Evolutionary conservation across 2,113 vertebrate species (phyloP).

Genomic region (Periophthalmus modestus): DNA sequence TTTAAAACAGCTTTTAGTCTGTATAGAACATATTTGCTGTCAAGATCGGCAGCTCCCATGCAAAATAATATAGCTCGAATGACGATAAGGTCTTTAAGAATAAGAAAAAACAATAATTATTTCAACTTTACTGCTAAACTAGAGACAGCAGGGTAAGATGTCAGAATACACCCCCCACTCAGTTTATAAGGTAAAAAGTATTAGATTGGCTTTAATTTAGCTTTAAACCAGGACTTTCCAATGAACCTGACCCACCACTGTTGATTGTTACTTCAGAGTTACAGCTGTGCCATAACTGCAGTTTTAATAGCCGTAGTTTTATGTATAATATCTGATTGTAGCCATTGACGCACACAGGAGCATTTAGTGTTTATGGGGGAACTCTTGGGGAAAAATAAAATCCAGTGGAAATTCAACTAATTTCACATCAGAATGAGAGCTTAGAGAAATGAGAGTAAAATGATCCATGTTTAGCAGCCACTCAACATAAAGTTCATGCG

Average conservation of each 20-base stretch:
- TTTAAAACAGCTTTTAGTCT: no score
- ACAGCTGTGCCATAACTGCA: not conserved
- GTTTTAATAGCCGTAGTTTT: not conserved
- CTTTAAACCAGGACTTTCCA: constrained; percentile 2
- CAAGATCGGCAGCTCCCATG: no score
- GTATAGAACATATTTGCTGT: no score
- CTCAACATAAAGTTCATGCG: not conserved
- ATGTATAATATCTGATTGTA: constrained; percentile 9
- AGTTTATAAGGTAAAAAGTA: not conserved
- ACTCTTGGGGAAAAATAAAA: constrained; percentile 6
- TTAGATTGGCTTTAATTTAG: not conserved
- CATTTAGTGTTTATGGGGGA: not conserved
- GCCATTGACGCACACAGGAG: constrained; percentile 9
- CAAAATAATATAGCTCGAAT: no score
- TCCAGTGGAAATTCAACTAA: not conserved
- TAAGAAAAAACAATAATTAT: no score
- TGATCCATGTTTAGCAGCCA: not conserved
- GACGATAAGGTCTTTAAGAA: no score
- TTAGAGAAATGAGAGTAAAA: constrained; percentile 2
- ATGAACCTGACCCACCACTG: not conserved
- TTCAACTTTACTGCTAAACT: no score
- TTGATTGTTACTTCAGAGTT: not conserved
- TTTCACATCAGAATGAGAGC: not conserved
- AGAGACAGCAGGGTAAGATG: no score
- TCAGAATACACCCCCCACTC: not conserved